phyloP scores from a whole-genome alignment of 1,140 invertebrate species.

The Ditylenchus dipsaci region DNA sequence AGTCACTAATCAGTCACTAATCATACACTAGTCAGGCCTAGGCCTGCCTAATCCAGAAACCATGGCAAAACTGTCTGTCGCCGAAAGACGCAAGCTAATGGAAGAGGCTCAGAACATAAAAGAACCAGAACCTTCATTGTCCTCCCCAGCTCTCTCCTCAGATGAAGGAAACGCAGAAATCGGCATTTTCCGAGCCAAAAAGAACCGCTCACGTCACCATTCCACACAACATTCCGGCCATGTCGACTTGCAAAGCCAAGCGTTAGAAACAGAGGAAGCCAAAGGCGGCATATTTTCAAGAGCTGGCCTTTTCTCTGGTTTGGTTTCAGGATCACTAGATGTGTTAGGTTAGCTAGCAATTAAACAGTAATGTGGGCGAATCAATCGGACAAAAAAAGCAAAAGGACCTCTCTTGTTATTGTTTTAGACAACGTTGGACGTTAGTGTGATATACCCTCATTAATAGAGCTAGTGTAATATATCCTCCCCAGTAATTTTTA shows the following conservation, averaged over 20 bases:
- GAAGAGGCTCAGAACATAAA: conserved; percentile 40
- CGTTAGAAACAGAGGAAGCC: neutral
- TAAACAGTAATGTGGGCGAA: too few species aligned
- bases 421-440: too few species aligned
- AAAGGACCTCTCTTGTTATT: too few species aligned
- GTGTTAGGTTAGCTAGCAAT: too few species aligned
- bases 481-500: too few species aligned
- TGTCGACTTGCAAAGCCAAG: neutral
- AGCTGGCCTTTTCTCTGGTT: conserved; percentile 45
- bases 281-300: conserved; percentile 12
- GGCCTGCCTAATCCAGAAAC: conserved; percentile 44
- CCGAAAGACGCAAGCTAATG: conserved; percentile 32
- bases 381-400: too few species aligned
- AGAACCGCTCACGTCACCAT: neutral
- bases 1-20: too few species aligned
- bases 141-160: conserved; percentile 37
- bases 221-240: neutral
- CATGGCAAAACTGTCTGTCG: conserved; percentile 31
- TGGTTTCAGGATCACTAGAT: conserved; percentile 42
- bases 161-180: conserved; percentile 16
- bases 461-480: too few species aligned
- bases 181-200: conserved; percentile 5
- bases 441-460: too few species aligned
- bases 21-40: too few species aligned
- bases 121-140: conserved; percentile 39